phyloP scores from a whole-genome alignment of 2,113 vertebrate species.

The Lanius collurio region DNA sequence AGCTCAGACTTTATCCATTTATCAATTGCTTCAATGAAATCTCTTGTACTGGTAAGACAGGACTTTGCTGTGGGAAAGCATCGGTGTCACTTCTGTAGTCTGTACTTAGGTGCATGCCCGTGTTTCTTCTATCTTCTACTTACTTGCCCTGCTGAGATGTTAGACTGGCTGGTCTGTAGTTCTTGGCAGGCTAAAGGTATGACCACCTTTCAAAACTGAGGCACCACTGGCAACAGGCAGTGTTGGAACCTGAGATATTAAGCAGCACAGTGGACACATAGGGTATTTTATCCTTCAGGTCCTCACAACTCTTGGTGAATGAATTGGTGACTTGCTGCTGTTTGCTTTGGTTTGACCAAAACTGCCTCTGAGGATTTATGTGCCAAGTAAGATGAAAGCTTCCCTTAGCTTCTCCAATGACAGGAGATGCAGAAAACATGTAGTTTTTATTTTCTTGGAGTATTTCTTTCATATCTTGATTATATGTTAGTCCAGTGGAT shows the following conservation, averaged over 20 bases:
- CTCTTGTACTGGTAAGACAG: not conserved
- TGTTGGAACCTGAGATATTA: not conserved
- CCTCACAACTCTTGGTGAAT: not conserved
- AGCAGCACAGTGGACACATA: not conserved
- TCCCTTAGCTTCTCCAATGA: not conserved
- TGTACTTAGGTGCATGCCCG: fast-evolving
- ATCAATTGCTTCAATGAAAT: not conserved
- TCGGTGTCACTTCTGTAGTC: not conserved
- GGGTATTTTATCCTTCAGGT: not conserved
- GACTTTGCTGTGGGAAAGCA: not conserved
- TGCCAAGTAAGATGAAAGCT: not conserved
- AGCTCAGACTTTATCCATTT: not conserved
- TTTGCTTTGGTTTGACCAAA: not conserved
- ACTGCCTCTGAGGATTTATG: not conserved
- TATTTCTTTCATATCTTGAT: not conserved
- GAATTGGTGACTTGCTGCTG: not conserved
- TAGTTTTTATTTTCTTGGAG: not conserved
- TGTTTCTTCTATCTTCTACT: not conserved
- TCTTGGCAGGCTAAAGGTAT: not conserved
- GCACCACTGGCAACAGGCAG: not conserved
- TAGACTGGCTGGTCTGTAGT: not conserved
- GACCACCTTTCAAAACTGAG: not conserved
- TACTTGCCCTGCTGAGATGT: not conserved
- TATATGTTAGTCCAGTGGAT: not conserved
- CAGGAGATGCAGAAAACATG: not conserved